A percentile compares a stretch with the other conserved stretches of the same genome.
Conservation (phyloP, 2,888 invertebrate species). For the Protophormia terraenovae region DNA sequence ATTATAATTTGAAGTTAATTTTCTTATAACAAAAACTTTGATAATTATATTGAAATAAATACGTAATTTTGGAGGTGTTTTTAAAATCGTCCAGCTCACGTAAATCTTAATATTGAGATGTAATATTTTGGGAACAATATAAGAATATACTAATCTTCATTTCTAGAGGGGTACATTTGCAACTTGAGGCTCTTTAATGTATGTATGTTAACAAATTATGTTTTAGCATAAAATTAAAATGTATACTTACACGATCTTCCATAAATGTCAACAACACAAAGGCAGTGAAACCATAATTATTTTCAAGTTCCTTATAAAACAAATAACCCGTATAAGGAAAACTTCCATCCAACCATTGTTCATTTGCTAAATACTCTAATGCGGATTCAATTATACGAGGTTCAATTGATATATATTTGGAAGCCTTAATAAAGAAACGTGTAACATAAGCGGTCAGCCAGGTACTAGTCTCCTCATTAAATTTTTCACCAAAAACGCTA, state of each 20-base stretch:
- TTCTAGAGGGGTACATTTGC: no score
- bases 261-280: constrained; percentile 88
- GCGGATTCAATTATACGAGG: constrained; percentile 85
- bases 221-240: no score
- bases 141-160: no score
- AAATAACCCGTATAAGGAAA: constrained; percentile 82
- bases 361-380: constrained; percentile 86
- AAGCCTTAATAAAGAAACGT: constrained; percentile 88
- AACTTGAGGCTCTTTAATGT: no score
- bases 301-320: constrained; percentile 82
- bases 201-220: no score
- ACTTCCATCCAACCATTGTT: constrained; percentile 82
- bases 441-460: constrained; percentile 93
- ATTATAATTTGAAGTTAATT: no score
- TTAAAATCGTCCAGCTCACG: no score
- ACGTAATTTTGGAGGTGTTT: no score
- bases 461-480: constrained; percentile 85
- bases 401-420: constrained; percentile 86
- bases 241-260: constrained; percentile 83
- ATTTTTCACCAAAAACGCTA: constrained; percentile 86
- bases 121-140: no score
- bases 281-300: constrained; percentile 88
- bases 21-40: no score
- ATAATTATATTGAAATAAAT: no score
- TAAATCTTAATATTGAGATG: no score